These are phyloP conservation scores for Hemithea aestivaria DNA, from an alignment of 2,888 invertebrate genomes.

Conservation along the genomic window DNA sequence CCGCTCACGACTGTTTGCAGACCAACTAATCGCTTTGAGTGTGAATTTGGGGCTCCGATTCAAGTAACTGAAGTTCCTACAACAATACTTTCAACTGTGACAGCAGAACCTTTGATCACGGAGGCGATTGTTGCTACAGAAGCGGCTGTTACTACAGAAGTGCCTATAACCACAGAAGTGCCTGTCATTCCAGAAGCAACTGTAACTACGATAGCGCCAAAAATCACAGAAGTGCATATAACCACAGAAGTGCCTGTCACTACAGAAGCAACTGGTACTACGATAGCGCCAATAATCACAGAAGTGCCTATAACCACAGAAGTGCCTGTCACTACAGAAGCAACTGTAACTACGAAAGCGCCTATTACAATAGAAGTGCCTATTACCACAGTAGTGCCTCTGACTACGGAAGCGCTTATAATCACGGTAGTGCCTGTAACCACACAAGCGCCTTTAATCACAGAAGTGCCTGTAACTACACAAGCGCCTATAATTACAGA, in stretches of 20 bases:
- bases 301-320: conserved; percentile 12
- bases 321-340: conserved; percentile 5
- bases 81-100: conserved; percentile 15
- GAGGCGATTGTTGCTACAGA: neutral
- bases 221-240: conserved; percentile 2
- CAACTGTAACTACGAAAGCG: neutral
- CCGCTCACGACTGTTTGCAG: conserved; percentile 57
- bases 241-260: neutral
- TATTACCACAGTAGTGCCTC: neutral
- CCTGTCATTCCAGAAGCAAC: too few relatives aligned
- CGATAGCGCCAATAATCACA: too few relatives aligned
- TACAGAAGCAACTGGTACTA: too few relatives aligned
- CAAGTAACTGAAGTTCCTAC: conserved; percentile 4
- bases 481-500: conserved; percentile 3
- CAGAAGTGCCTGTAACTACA: neutral
- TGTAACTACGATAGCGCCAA: neutral
- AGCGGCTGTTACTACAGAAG: conserved; percentile 4
- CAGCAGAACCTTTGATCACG: conserved; percentile 10
- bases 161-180: neutral
- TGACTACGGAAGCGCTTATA: too few relatives aligned
- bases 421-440: too few relatives aligned
- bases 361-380: conserved; percentile 3
- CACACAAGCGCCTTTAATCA: conserved; percentile 12
- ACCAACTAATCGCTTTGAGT: conserved; percentile 55
- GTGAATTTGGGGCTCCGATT: conserved; percentile 45